A percentile compares a stretch with the other conserved stretches of the same genome.
Evolutionary conservation across 2,113 vertebrate species (phyloP).

Genomic region (Amia ocellicauda): DNA sequence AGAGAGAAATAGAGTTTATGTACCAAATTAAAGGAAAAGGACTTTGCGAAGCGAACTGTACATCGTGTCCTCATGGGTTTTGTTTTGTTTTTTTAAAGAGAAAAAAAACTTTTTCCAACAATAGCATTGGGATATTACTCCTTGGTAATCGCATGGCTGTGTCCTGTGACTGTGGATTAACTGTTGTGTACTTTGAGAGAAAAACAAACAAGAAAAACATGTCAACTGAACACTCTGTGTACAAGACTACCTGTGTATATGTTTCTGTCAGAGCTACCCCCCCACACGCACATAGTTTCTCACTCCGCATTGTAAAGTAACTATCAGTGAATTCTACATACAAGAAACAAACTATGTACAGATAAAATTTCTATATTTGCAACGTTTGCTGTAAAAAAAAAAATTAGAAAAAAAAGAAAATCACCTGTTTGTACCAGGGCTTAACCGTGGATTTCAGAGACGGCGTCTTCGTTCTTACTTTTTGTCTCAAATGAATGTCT

Average conservation of each 20-base stretch:
- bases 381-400: slow-evolving; percentile 86
- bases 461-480: slow-evolving; percentile 47
- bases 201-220: slow-evolving; percentile 56
- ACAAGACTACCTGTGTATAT: slow-evolving; percentile 31
- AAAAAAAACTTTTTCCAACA: slow-evolving; percentile 59
- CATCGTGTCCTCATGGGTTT: slow-evolving; percentile 44
- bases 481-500: slow-evolving; percentile 48
- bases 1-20: too few relatives aligned
- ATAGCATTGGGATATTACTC: slow-evolving; percentile 67
- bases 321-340: slow-evolving; percentile 50
- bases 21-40: slow-evolving; percentile 61
- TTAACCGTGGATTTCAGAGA: slow-evolving; percentile 71
- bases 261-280: slow-evolving; percentile 23
- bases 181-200: slow-evolving; percentile 80
- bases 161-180: slow-evolving; percentile 85
- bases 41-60: slow-evolving; percentile 43
- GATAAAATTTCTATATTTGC: slow-evolving; percentile 95
- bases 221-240: slow-evolving; percentile 62
- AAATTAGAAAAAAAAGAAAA: slow-evolving; percentile 50
- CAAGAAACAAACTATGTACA: slow-evolving; percentile 79
- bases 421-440: slow-evolving; percentile 74
- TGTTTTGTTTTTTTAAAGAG: slow-evolving; percentile 63
- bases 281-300: slow-evolving; percentile 26
- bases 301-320: slow-evolving; percentile 45
- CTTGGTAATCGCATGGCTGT: slow-evolving; percentile 80